Percentiles rank a stretch among this genome's conserved stretches.
Conservation (phyloP, 2,888 invertebrate species). For the Sympetrum striolatum region DNA sequence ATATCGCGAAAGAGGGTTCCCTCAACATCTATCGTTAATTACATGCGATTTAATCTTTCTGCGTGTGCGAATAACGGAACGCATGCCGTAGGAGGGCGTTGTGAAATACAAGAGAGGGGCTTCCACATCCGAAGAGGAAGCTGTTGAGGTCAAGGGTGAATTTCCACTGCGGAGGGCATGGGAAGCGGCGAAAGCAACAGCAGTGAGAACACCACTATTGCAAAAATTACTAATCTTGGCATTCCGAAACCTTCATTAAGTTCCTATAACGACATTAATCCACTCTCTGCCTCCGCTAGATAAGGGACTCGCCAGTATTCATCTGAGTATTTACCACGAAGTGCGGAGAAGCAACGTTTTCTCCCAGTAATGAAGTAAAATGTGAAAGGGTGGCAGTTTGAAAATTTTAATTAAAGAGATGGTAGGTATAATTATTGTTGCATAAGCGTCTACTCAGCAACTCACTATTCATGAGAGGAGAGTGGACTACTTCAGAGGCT, state of each 20-base stretch:
- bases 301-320: not conserved
- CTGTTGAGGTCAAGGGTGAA: not conserved
- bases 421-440: not conserved
- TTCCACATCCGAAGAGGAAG: slow-evolving; percentile 12
- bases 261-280: not conserved
- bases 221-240: not conserved
- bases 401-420: not conserved
- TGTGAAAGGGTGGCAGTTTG: not conserved
- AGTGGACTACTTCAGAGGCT: no score
- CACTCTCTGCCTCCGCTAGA: not conserved
- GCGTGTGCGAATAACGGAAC: not conserved
- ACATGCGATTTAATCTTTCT: no score
- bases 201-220: not conserved
- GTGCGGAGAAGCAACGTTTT: not conserved
- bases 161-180: not conserved
- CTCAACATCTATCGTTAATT: no score
- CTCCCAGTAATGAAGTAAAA: not conserved
- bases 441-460: no score
- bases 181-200: not conserved
- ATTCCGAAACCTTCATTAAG: not conserved
- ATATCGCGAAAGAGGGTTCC: no score
- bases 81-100: not conserved
- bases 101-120: not conserved
- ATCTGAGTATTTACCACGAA: not conserved
- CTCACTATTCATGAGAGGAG: no score